Conservation (phyloP, 2,888 invertebrate genomes). For the Apodemia duryi region DNA sequence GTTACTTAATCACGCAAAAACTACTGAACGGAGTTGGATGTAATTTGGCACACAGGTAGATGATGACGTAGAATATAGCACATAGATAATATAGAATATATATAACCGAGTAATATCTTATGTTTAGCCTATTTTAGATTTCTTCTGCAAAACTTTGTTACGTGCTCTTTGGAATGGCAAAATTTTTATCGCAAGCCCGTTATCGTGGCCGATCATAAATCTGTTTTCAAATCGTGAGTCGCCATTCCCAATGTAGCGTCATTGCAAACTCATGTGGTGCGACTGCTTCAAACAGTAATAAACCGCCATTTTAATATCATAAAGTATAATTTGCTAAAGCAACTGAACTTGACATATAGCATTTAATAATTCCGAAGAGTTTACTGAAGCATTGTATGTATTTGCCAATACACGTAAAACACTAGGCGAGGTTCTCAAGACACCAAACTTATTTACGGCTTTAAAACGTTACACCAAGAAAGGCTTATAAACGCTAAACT, state of each 20-base stretch:
- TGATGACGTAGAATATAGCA: no score
- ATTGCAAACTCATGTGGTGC: slow-evolving; percentile 51
- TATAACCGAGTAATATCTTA: background rate
- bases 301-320: slow-evolving; percentile 46
- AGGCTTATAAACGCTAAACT: background rate
- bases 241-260: slow-evolving; percentile 53
- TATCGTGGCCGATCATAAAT: slow-evolving; percentile 78
- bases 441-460: slow-evolving; percentile 73
- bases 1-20: no score
- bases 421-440: slow-evolving; percentile 70
- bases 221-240: slow-evolving; percentile 77
- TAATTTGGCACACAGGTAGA: no score
- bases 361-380: slow-evolving; percentile 49
- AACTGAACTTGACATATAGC: slow-evolving; percentile 50
- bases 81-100: no score
- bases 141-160: slow-evolving; percentile 31
- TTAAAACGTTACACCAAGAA: slow-evolving; percentile 29
- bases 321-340: slow-evolving; percentile 60
- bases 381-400: slow-evolving; percentile 75
- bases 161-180: slow-evolving; percentile 59
- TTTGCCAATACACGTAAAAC: slow-evolving; percentile 77
- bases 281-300: slow-evolving; percentile 45
- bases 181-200: slow-evolving; percentile 76
- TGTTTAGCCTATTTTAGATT: slow-evolving; percentile 34
- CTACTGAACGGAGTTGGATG: no score